These are phyloP conservation scores for Eristalinus sepulchralis DNA, from an alignment of 2,888 invertebrate genomes.

Conservation along the genomic window DNA sequence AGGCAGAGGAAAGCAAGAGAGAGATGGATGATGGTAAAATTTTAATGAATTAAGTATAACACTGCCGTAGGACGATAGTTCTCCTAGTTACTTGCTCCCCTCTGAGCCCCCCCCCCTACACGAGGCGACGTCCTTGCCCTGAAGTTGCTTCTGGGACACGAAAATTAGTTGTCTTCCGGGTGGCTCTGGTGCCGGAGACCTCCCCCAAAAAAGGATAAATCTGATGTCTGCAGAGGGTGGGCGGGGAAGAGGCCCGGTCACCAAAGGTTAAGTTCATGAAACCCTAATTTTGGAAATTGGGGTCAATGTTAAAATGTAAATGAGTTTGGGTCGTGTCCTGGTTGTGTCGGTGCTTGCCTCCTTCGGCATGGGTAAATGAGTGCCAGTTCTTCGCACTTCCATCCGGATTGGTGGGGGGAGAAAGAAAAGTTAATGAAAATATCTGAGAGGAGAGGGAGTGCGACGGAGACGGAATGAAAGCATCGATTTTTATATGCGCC, in stretches of 20 bases:
- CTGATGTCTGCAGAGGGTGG: not conserved
- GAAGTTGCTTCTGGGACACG: constrained; percentile 23
- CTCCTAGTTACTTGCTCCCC: not conserved
- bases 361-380: constrained; percentile 43
- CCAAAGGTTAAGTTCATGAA: constrained; percentile 63
- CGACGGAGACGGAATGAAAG: constrained; percentile 1
- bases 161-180: constrained; percentile 40
- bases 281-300: constrained; percentile 61
- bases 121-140: constrained; percentile 43
- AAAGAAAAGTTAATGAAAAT: constrained; percentile 66
- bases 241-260: not conserved
- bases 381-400: constrained; percentile 55
- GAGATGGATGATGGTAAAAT: not conserved
- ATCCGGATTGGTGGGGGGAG: constrained; percentile 22
- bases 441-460: not conserved
- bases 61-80: constrained; percentile 46
- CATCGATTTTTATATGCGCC: constrained; percentile 37
- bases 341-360: not conserved
- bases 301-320: constrained; percentile 71
- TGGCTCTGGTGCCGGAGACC: not conserved
- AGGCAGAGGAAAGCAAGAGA: not conserved
- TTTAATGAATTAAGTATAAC: constrained; percentile 60
- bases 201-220: constrained; percentile 17
- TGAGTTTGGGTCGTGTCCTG: constrained; percentile 55
- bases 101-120: not conserved